Evolutionary conservation across 30 jellyfish, hydroid and myxozoan species (phyloP).

Genomic region (Hydractinia echinata): DNA sequence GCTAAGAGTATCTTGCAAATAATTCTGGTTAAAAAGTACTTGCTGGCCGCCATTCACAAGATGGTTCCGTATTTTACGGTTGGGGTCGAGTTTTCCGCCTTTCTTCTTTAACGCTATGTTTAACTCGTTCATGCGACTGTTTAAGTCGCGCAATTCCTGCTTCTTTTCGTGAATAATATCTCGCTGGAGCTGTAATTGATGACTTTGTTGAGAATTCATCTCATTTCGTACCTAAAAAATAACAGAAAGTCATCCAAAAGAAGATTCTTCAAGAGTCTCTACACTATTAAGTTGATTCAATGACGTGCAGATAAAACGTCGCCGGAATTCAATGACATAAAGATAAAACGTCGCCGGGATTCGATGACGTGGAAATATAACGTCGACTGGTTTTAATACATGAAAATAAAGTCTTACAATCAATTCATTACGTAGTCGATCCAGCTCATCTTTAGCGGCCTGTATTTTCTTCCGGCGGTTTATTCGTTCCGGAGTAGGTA

Average conservation of each 20-base stretch:
- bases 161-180: conserved; percentile 50
- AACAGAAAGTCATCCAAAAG: neutral
- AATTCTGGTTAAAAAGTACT: conserved; percentile 28
- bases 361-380: too few species aligned
- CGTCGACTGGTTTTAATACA: too few species aligned
- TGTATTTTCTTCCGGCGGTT: conserved; percentile 87
- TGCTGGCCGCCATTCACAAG: conserved; percentile 6
- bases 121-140: conserved; percentile 56
- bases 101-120: conserved; percentile 56
- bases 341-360: too few species aligned
- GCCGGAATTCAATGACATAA: too few species aligned
- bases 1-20: conserved; percentile 49
- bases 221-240: conserved; percentile 75
- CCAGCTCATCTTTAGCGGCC: conserved; percentile 89
- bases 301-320: too few species aligned
- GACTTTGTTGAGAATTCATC: conserved; percentile 73
- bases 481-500: conserved; percentile 80
- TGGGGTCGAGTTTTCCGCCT: conserved; percentile 74
- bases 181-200: conserved; percentile 57
- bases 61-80: conserved; percentile 47
- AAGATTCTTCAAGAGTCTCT: neutral
- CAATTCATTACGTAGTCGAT: conserved; percentile 75
- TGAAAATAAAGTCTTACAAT: conserved; percentile 44
- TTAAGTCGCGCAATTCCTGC: conserved; percentile 65
- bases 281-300: too few species aligned